Conservation (phyloP, 2,797 vertebrate genomes). For the Hypotaenidia okinawae region DNA sequence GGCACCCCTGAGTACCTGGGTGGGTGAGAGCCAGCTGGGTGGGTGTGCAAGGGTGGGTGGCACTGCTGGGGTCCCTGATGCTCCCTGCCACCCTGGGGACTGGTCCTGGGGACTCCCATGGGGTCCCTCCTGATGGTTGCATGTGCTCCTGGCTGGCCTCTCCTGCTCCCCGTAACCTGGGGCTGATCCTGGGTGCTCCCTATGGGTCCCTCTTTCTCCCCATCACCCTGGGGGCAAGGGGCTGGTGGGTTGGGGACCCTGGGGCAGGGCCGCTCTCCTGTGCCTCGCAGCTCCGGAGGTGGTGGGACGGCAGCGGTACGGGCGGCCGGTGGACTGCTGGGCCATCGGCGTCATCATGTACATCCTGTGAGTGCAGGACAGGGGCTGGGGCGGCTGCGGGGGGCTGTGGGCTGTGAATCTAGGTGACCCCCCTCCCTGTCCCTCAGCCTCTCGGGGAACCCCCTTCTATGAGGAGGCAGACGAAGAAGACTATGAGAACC, state of each 20-base stretch:
- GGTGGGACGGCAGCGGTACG: constrained; percentile 95
- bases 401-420: fast-evolving
- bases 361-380: constrained; percentile 89
- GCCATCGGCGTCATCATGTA: constrained; percentile 98
- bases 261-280: neutral
- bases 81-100: neutral
- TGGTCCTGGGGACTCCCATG: fast-evolving
- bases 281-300: constrained; percentile 90
- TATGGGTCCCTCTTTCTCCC: neutral
- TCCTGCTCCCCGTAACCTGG: neutral
- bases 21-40: constrained; percentile 79
- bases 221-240: neutral
- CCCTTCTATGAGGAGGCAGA: constrained; percentile 97
- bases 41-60: fast-evolving
- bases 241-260: neutral
- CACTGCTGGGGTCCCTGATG: neutral
- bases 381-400: neutral
- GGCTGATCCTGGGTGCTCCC: neutral
- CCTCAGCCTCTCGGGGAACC: constrained; percentile 93
- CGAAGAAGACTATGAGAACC: constrained; percentile 96
- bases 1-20: constrained; percentile 97
- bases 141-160: neutral
- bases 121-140: neutral
- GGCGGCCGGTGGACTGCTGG: constrained; percentile 96
- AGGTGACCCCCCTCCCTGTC: neutral